Evolutionary conservation across 2,797 vertebrate species (phyloP), one percentile per base, ranked within the genome.

Genomic region (Characodon lateralis): DNA sequence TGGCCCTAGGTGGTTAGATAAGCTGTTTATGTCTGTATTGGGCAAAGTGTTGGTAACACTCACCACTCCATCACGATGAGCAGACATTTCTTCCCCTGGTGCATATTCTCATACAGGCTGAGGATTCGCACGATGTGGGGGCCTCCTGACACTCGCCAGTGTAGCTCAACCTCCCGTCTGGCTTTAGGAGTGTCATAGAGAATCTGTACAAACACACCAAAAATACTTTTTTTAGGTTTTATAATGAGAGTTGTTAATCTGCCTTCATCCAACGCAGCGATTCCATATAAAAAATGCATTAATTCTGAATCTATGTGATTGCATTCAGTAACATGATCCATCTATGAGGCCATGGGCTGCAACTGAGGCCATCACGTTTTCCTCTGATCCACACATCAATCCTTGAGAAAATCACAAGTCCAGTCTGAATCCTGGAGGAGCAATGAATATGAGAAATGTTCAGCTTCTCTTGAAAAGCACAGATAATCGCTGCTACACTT

Each of bases 31-130:
- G 66, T 46, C 41, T 43, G 41, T 46, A 69, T 13, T 24, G 1
- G 22, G 46, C 26, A 6, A 48, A 7, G 8, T 26, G 9, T 20
- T 50, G 20, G n/a, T 43, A 1, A 74, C 78, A 53, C 96, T 51
- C 95, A 99, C 98, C 98, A 99, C 92, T 98, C 98, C 98, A 99
- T 98, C 80, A 99, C 84, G 59, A 99, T 96, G 83, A 98, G 96
- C 76, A 99, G 96, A 78, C 97, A 98, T 81, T 97, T 97, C 92
- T 96, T 98, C 39, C 95, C 95, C 1, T 96, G 95, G 82, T 99
- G 95, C 89, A 98, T 95, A 83, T 99, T 98, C 91, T 99, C 98
- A 65, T 98, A 99, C 66, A 98, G 95, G 72, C 95, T 96, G 82
- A 97, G 93, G 74, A 98, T 96, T 5, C 89, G 92, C 59, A 99